phyloP scores from a whole-genome alignment of 2,113 vertebrate genomes.

The Cyphomyrus discorhynchus region DNA sequence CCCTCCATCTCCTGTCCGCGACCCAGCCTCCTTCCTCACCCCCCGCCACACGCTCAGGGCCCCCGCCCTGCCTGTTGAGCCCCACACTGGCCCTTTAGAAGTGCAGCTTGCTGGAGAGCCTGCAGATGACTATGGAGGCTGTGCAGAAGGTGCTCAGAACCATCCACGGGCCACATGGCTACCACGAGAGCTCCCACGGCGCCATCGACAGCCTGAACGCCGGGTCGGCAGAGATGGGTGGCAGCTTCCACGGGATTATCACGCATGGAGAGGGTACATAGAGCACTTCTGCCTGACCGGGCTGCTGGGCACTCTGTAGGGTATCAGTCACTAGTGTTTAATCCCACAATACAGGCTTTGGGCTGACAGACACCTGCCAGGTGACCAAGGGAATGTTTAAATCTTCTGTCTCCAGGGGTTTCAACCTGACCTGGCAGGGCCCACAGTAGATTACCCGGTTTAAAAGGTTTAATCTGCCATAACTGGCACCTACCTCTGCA shows the following conservation, averaged over 20 bases:
- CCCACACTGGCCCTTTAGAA: conserved; percentile 86
- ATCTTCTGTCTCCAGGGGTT: neutral
- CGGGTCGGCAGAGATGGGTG: neutral
- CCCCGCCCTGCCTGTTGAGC: conserved; percentile 62
- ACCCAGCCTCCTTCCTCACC: neutral
- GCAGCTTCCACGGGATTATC: neutral
- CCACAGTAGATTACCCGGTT: neutral
- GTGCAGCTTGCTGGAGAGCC: conserved; percentile 91
- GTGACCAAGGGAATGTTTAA: neutral
- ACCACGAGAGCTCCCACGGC: conserved; percentile 85
- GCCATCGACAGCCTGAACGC: conserved; percentile 74
- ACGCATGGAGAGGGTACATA: neutral
- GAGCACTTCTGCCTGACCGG: neutral
- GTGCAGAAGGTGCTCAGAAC: conserved; percentile 71
- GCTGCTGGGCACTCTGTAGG: neutral
- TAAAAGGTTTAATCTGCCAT: neutral
- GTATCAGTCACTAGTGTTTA: neutral
- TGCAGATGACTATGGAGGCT: conserved; percentile 85
- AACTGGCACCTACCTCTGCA: neutral
- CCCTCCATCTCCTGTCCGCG: neutral
- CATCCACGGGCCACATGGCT: conserved; percentile 79
- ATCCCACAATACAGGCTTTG: neutral
- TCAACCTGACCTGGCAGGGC: neutral
- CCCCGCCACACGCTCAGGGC: conserved; percentile 43
- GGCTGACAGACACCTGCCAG: neutral